Evolutionary conservation across 2,113 vertebrate species (phyloP), one percentile per base, ranked within the genome.

Genomic region (Chaetodon trifascialis): DNA sequence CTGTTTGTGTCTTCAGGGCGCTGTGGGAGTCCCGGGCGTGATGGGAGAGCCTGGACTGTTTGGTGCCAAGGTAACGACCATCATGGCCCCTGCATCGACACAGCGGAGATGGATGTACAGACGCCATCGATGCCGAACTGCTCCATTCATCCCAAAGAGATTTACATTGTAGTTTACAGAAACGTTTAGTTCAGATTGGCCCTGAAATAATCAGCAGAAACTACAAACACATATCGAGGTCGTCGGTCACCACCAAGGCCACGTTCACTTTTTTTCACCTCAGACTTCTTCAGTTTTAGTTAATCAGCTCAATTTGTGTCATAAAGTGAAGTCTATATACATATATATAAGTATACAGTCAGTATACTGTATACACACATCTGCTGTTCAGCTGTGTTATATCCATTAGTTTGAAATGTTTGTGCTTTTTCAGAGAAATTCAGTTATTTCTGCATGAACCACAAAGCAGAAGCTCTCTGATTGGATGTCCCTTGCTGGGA

Each of bases 1-100:
- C 0, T n/a, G 10, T 64, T 68, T 76, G 14, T 76, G 16, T 80
- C 51, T 47, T 42, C 85, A 93, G 94, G 89, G 91, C 54, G 85
- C 80, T 0, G 52, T 91, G 1, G 92, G 94, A 58, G 95, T 94
- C 55, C 46, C 91, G 10, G 95, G 79, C 0, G 7, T 90, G 70
- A 85, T 58, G 38, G 92, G 90, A 44, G 87, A 92, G 16, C 91
- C 89, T 0, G 92, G 95, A 25, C 2, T 7, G 47, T 90, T 95
- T 55, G 93, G 92, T 44, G 0, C 44, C 46, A 95, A 95, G 94
- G 96, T 96, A 84, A 80, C 8, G 0, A 30, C 19, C 54, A 51
- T n/a, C 44, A 17, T 2, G 11, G 3, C n/a, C 63, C 19, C 56
- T 47, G 2, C 19, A 7, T 49, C 6, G 10, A 6, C 58, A 40